Base-by-base conservation (phyloP, 1,140 invertebrate species). In the Drosophila suzukii region DNA sequence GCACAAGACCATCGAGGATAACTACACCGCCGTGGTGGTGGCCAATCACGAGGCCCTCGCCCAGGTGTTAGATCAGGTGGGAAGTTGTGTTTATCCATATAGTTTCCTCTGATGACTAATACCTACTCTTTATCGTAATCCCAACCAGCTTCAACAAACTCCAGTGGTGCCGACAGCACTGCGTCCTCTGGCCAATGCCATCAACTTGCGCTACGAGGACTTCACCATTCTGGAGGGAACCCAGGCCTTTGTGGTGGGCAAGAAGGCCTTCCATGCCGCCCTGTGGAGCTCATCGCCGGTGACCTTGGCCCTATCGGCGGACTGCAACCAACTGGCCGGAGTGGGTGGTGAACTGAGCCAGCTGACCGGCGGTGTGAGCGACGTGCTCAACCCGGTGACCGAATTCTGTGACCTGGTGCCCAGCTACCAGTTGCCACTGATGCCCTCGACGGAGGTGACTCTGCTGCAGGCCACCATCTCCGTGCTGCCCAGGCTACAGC, bases 21-120 rank as follows among this genome's bases (percentile, higher is more conserved):
- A 97, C 93, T 97, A 97, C 85, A 96, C 96, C 2, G 96, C 97
- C 43, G 96, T 97, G 2, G 95, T 97, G 41, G 95, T 97, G n/a
- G 96, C 97, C 38, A 97, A 97, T 93, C 96, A 97, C 85, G 96
- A 97, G 93, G 96, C 97, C 4, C 93, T 97, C 0, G 95, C 96
- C 34, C 96, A 97, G 93, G 95, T 97, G 81, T 93, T 97, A 49
- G 96, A 97, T 91, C 96, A 97, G 94, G 96, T 97, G 94, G 92
- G 72, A 1, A 13, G 13, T 7, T 13, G 2, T 3, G 4, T 0
- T 13, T 47, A 20, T 12, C 13, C 12, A 15, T n/a, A 13, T 27
- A 8, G 24, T 15, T 24, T 15, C n/a, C 4, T 20, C 27, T 5
- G 6, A 49, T 12, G 7, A 10, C 5, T 1, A 15, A n/a, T 30